Percentiles rank a stretch among this genome's conserved stretches.
These are phyloP conservation scores for Oopsacas minuta DNA, from an alignment of 37 sponge, comb jelly and placozoan genomes.

Conservation along the genomic window DNA sequence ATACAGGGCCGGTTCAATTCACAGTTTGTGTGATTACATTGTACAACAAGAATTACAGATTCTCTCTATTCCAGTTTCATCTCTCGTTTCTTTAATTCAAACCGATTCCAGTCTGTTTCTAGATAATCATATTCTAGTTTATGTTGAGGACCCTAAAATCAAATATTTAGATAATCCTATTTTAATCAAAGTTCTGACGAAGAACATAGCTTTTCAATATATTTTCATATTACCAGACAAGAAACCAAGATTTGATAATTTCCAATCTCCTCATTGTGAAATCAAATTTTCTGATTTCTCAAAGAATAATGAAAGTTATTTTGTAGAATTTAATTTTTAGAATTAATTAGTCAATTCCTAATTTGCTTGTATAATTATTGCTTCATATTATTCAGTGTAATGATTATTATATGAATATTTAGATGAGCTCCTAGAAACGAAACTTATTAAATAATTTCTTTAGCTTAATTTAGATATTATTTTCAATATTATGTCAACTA, in stretches of 20 bases:
- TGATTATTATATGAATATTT: too few relatives aligned
- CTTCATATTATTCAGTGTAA: too few relatives aligned
- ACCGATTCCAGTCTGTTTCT: background rate
- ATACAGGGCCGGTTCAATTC: background rate
- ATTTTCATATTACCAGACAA: background rate
- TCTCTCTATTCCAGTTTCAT: background rate
- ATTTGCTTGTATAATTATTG: too few relatives aligned
- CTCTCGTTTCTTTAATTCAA: background rate
- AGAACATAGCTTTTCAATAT: background rate
- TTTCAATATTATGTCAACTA: background rate
- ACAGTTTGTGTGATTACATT: background rate
- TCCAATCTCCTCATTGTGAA: background rate
- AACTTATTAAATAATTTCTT: background rate
- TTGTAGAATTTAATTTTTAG: constrained; percentile 11
- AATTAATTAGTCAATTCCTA: too few relatives aligned
- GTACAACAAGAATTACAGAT: background rate
- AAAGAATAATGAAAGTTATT: background rate
- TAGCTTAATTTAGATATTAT: background rate
- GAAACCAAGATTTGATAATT: background rate
- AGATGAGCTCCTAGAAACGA: background rate
- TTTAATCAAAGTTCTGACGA: background rate
- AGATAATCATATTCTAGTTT: background rate
- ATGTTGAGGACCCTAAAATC: background rate
- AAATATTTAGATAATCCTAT: background rate
- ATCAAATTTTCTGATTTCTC: background rate